These are phyloP conservation scores for Lepidostoma basale DNA, from an alignment of 1,140 invertebrate genomes.

Conservation along the genomic window DNA sequence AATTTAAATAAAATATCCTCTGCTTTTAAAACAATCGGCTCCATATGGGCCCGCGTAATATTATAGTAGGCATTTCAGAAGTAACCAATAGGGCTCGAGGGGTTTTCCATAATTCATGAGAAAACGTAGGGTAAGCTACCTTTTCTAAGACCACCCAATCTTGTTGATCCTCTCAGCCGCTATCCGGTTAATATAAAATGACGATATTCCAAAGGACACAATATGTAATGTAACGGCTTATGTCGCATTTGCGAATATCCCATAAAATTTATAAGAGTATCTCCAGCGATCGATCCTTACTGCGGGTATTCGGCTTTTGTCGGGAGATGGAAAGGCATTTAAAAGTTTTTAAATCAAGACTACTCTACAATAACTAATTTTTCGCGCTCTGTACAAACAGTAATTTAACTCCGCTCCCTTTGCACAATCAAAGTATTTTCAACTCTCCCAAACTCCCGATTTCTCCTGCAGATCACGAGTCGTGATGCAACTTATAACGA, in stretches of 20 bases:
- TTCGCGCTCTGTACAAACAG: not conserved
- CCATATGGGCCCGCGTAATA: conserved; percentile 17
- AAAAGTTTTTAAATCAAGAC: not conserved
- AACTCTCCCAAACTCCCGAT: not conserved
- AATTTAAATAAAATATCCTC: conserved; percentile 13
- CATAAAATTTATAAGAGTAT: not conserved
- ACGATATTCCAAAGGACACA: conserved; percentile 19
- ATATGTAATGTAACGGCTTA: conserved; percentile 14
- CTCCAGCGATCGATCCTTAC: not conserved
- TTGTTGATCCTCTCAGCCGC: conserved; percentile 7
- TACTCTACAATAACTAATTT: not conserved
- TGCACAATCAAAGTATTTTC: conserved; percentile 6
- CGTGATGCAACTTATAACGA: conserved; percentile 26
- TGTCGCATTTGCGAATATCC: conserved; percentile 2
- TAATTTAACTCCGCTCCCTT: conserved; percentile 1
- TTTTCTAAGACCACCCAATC: conserved; percentile 19
- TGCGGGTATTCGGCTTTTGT: not conserved
- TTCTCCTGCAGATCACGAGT: not conserved
- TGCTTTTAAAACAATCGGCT: conserved; percentile 16
- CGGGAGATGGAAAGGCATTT: not conserved
- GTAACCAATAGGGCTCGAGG: conserved; percentile 15
- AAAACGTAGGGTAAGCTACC: conserved; percentile 25
- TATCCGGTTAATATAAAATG: conserved; percentile 25
- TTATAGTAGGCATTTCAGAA: conserved; percentile 16
- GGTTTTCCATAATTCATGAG: conserved; percentile 26